A percentile compares a stretch with the other conserved stretches of the same genome.
Evolutionary conservation across 1,140 invertebrate species (phyloP).

Genomic region (Acromyrmex echinatior): DNA sequence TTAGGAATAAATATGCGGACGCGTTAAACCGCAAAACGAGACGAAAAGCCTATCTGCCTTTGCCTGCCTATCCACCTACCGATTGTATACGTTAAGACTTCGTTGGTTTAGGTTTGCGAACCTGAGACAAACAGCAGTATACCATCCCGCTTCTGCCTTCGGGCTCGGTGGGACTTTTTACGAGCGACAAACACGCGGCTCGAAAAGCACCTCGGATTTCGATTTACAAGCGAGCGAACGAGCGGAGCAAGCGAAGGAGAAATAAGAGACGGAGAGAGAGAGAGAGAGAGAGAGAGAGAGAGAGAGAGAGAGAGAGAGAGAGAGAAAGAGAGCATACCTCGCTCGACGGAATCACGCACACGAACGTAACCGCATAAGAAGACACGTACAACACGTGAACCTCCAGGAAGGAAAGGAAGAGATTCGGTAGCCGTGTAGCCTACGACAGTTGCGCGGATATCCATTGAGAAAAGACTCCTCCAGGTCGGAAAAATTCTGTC

Average conservation of each 20-base stretch:
- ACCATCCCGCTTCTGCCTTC: conserved; percentile 11
- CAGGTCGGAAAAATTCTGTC: background rate
- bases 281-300: background rate
- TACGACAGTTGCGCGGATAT: background rate
- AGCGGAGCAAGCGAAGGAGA: background rate
- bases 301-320: no score
- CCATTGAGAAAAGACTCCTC: background rate
- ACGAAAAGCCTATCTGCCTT: background rate
- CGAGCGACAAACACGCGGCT: conserved; percentile 38
- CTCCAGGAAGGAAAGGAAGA: background rate
- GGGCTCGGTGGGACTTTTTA: conserved; percentile 30
- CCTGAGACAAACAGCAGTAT: conserved; percentile 16
- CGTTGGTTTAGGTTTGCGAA: background rate
- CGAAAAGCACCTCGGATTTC: conserved; percentile 38
- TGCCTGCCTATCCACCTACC: background rate
- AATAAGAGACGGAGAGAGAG: no score
- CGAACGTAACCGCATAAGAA: background rate
- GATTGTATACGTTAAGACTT: conserved; percentile 3
- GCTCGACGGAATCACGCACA: background rate
- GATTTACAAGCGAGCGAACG: conserved; percentile 23
- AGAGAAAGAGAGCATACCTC: background rate
- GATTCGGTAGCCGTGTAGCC: background rate
- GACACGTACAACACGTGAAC: conserved; percentile 14
- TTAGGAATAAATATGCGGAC: conserved; percentile 12
- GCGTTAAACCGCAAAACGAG: background rate